phyloP scores from a whole-genome alignment of 2,888 invertebrate genomes.

The Bembecia ichneumoniformis region DNA sequence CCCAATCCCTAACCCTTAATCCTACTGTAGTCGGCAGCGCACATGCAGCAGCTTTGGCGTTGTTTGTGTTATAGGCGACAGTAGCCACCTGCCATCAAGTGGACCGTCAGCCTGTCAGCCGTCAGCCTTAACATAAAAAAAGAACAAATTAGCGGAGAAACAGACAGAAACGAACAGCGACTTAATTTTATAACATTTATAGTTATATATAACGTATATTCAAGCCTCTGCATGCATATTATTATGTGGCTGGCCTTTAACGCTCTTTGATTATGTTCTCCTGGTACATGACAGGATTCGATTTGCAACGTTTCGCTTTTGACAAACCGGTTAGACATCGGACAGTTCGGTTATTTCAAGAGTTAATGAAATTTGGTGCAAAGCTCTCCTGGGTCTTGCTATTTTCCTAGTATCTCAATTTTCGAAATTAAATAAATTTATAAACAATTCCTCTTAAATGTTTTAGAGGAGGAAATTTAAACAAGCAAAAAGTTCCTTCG shows the following conservation, averaged over 20 bases:
- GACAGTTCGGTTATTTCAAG: constrained; percentile 6
- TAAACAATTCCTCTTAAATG: not conserved
- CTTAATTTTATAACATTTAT: too few species aligned
- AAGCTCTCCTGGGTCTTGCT: constrained; percentile 7
- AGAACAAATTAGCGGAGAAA: too few species aligned
- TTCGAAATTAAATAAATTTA: not conserved
- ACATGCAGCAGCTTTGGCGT: too few species aligned
- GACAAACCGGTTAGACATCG: constrained; percentile 10
- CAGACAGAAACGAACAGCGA: too few species aligned
- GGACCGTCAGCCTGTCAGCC: too few species aligned
- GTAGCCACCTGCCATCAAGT: too few species aligned
- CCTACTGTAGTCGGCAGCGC: too few species aligned
- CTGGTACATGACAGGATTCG: constrained; percentile 12
- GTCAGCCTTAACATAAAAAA: too few species aligned
- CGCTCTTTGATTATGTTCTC: constrained; percentile 10
- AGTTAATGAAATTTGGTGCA: constrained; percentile 12
- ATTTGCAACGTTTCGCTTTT: constrained; percentile 15
- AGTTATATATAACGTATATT: too few species aligned
- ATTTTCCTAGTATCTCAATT: constrained; percentile 1
- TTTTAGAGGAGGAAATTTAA: not conserved
- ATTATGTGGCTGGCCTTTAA: constrained; percentile 5
- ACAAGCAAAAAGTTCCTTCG: too few species aligned
- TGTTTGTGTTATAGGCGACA: too few species aligned
- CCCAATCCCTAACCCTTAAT: too few species aligned
- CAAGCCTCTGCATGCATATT: constrained; percentile 15